Evolutionary conservation across 2,113 vertebrate species (phyloP).

Genomic region (Leptocoma aspasia): DNA sequence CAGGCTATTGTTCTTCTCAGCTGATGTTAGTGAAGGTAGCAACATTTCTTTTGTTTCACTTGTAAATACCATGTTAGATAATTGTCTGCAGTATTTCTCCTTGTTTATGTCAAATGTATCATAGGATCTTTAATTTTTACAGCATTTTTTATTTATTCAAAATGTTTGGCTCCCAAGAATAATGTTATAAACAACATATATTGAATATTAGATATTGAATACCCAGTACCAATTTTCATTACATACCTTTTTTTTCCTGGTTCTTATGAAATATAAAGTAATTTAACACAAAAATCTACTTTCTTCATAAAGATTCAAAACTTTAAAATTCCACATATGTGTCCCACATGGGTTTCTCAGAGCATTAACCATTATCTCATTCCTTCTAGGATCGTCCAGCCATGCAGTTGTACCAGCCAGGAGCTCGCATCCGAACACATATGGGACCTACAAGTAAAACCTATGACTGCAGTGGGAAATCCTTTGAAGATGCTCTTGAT

Average conservation of each 20-base stretch:
- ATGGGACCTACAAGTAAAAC: conserved; percentile 77
- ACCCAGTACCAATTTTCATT: neutral
- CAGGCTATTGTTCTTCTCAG: neutral
- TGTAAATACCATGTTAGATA: neutral
- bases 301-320: neutral
- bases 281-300: neutral
- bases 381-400: conserved; percentile 85
- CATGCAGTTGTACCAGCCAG: conserved; percentile 92
- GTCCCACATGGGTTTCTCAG: neutral
- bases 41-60: neutral
- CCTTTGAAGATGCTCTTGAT: conserved; percentile 73
- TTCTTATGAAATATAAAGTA: neutral
- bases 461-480: conserved; percentile 74
- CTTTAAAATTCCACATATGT: neutral
- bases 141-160: neutral
- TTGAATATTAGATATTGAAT: neutral
- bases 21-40: neutral
- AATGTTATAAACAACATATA: neutral
- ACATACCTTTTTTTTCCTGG: neutral
- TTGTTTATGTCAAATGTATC: neutral
- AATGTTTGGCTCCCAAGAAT: conserved; percentile 46
- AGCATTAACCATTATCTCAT: conserved; percentile 19
- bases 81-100: neutral
- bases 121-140: neutral
- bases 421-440: conserved; percentile 81